Evolutionary conservation across 2,888 invertebrate species (phyloP), one percentile per base, ranked within the genome.

Genomic region (Octodonta nipae): DNA sequence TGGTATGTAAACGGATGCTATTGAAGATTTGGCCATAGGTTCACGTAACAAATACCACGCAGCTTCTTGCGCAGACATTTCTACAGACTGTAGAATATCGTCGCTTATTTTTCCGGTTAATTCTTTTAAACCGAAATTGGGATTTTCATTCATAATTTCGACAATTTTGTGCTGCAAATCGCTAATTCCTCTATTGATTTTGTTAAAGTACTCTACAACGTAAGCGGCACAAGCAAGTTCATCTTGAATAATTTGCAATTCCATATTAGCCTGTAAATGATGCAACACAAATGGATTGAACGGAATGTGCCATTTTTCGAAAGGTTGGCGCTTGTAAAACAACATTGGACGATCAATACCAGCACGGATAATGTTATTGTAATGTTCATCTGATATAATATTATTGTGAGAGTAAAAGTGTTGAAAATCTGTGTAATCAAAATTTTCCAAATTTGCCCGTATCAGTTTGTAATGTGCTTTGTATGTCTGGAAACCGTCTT

Each of bases 361-460:
- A 17, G 35, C 32, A 11, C 39, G 30, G 2, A 54, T 13, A 15
- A 53, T 44, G 16, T 50, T 28, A 4, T 27, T n/a, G 33, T 55
- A 55, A 17, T 49, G 36, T 3, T 48, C 44, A 27, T 45, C 44
- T 5, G 43, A 39, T n/a, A 13, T 5, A 11, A 49, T 45, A 8
- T 25, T 8, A 17, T 34, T 34, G 28, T 40, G 13, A 12, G 11
- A 5, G 30, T 43, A 43, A 33, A 42, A 50, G 6, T 33, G 22
- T 11, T 48, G 34, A 13, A 50, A 37, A 35, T 41, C 31, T 4
- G 10, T 13, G 20, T 40, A 42, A 5, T 43, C 33, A 24, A 26
- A 15, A 27, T 13, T 37, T 38, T 50, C 45, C 5, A 45, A 37
- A 26, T 40, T 39, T 17, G 7, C 27, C 22, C 32, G 32, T 7